Percentiles rank a stretch among this genome's conserved stretches.
phyloP scores from a whole-genome alignment of 2,797 vertebrate species.

The Xiphorhynchus erythropygius region DNA sequence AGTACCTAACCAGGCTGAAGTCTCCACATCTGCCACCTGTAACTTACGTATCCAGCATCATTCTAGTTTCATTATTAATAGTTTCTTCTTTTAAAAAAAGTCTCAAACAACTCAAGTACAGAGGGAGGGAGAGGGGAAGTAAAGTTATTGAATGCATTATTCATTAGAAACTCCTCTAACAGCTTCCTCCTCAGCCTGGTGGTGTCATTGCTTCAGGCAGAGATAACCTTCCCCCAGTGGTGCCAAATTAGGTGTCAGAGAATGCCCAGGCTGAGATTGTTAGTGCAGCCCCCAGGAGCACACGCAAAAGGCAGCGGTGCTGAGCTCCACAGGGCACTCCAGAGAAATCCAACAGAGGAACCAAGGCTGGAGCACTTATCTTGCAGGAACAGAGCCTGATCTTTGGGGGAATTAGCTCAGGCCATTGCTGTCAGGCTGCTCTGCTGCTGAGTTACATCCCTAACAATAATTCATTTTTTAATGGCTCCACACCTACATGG shows the following conservation, averaged over 20 bases:
- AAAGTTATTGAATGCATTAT: not conserved
- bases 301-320: not conserved
- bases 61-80: not conserved
- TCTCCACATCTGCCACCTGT: not conserved
- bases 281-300: not conserved
- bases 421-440: not conserved
- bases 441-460: not conserved
- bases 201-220: not conserved
- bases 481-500: not conserved
- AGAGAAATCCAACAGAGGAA: not conserved
- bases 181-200: not conserved
- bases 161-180: not conserved
- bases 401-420: slow-evolving; percentile 24
- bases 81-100: not conserved
- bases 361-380: slow-evolving; percentile 14
- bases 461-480: slow-evolving; percentile 9
- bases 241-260: not conserved
- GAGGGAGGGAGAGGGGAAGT: not conserved
- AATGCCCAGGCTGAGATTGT: not conserved
- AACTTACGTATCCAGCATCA: not conserved
- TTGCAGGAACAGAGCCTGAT: slow-evolving; percentile 30
- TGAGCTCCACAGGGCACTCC: not conserved
- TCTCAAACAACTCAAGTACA: not conserved
- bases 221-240: slow-evolving; percentile 4
- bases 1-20: not conserved